Conservation (phyloP, 2,113 vertebrate species). For the Pardalotus punctatus region DNA sequence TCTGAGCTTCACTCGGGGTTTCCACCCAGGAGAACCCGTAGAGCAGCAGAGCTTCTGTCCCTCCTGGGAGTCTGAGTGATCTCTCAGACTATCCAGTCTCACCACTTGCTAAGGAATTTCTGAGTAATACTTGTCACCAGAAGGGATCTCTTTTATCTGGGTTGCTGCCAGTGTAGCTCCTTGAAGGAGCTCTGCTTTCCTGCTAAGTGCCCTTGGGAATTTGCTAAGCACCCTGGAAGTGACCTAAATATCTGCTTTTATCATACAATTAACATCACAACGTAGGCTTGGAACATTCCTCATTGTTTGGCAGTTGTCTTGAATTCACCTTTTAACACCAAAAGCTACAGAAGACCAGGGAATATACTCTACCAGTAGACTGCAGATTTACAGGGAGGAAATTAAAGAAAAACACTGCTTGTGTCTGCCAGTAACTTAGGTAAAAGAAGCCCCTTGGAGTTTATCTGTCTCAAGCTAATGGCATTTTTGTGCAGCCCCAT, state of each 20-base stretch:
- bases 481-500: neutral
- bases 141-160: constrained; percentile 11
- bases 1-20: neutral
- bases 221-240: neutral
- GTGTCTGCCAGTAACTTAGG: neutral
- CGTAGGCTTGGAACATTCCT: neutral
- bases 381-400: neutral
- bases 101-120: neutral
- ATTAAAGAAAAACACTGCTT: neutral
- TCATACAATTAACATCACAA: neutral
- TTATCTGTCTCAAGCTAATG: neutral
- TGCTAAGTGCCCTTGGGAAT: constrained; percentile 8
- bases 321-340: neutral
- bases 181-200: neutral
- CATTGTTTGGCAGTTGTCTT: constrained; percentile 1
- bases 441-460: neutral
- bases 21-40: neutral
- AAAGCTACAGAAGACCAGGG: neutral
- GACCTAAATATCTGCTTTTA: constrained; percentile 33
- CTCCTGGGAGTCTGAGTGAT: neutral
- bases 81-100: neutral
- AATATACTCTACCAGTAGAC: neutral
- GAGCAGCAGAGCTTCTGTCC: neutral
- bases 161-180: neutral
- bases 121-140: constrained; percentile 18